Conservation (phyloP, 2,888 invertebrate species). For the Lasioglossum figueresi region DNA sequence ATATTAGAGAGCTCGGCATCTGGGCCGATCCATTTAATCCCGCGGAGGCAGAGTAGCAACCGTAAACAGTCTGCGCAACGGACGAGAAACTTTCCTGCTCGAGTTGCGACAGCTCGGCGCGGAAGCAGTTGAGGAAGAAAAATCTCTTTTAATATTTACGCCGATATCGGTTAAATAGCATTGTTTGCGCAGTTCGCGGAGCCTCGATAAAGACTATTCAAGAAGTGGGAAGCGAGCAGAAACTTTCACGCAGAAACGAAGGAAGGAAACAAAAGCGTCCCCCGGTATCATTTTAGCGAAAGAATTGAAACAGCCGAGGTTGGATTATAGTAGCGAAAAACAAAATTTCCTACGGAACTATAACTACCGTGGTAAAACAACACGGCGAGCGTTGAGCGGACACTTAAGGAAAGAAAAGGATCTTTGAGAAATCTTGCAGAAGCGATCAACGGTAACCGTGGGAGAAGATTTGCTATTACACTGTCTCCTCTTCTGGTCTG, state of each 20-base stretch:
- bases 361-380: not conserved
- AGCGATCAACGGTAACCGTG: not conserved
- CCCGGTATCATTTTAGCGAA: not conserved
- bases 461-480: not conserved
- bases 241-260: not conserved
- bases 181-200: not conserved
- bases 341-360: not conserved
- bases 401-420: not conserved
- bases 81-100: not conserved
- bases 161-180: conserved; percentile 18
- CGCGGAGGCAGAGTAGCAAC: conserved; percentile 23
- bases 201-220: not conserved
- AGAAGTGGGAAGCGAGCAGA: not conserved
- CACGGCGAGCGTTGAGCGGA: not conserved
- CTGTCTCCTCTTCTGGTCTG: not conserved
- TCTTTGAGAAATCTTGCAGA: not conserved
- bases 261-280: not conserved
- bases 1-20: conserved; percentile 43
- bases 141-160: conserved; percentile 39
- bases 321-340: not conserved
- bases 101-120: conserved; percentile 22
- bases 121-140: conserved; percentile 23
- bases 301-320: not conserved
- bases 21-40: conserved; percentile 53
- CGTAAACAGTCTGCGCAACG: conserved; percentile 21